Base-by-base conservation (phyloP, 1,140 invertebrate genomes). In the Andricus grossulariae region DNA sequence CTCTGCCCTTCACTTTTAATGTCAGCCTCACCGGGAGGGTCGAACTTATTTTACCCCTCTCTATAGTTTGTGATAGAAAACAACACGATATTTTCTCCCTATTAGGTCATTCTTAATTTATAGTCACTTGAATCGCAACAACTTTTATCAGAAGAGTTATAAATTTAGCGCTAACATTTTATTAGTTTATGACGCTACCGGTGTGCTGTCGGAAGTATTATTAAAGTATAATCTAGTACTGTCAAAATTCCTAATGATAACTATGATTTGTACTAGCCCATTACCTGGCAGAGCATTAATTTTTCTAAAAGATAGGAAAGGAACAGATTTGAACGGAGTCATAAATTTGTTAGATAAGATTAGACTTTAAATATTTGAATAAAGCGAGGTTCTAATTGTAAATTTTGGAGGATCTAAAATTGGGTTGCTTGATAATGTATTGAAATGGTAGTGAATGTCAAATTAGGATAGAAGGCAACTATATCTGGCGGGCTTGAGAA, bases 1-100 rank as follows among this genome's bases (percentile, higher is more conserved):
- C 78, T 66, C 75, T 84, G 84, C 82, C 87, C 82, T 86, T 85
- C 82, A 84, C 79, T 86, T 32, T 87, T 87, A 87, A 87, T 80
- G 81, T 82, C 82, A 76, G 77, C 72, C 54, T 75, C 52, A 13
- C 60, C 45, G 60, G 60, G 60, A 66, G 60, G 60, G 60, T 39
- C 32, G 60, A 66, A 15, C 60, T 39, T 66, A 66, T 66, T 66
- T 7, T 15, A n/a, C 39, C 15, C 39, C 25, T 16, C 55, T 57
- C 25, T 12, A 8, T 15, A 39, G 13, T 13, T 39, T 25, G 16
- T 6, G 13, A 66, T 66, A 66, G 60, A 45, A 66, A 66, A 66
- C 5, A 66, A 66, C 25, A 32, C 60, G 25, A 66, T 66, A 66
- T 66, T 32, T 32, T 66, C n/a, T 45, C 32, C 60, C 25, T 66